Conservation (phyloP, 1,140 invertebrate genomes). For the Radopholus similis region DNA sequence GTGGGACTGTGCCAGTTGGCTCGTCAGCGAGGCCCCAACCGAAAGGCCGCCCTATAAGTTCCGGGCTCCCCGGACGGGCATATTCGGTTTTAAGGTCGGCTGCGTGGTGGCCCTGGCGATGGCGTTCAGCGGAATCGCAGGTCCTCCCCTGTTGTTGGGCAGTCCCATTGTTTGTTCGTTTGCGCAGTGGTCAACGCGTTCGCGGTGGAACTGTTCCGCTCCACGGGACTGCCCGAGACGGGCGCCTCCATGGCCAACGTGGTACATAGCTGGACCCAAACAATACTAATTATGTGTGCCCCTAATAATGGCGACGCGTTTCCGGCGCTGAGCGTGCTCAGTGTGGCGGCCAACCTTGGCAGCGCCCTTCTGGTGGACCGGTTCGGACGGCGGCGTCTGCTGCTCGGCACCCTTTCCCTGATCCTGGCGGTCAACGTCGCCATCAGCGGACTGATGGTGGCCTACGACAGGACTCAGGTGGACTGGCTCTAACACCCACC, state of each 20-base stretch:
- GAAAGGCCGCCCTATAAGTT: slow-evolving; percentile 4
- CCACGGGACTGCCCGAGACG: slow-evolving; percentile 36
- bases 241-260: slow-evolving; percentile 51
- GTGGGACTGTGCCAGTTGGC: background rate
- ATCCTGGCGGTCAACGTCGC: slow-evolving; percentile 47
- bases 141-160: too few relatives aligned
- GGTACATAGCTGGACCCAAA: too few relatives aligned
- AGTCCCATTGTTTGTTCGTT: background rate
- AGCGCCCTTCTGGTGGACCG: slow-evolving; percentile 45
- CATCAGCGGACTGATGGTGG: slow-evolving; percentile 47
- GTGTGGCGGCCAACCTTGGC: slow-evolving; percentile 34
- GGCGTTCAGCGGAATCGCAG: slow-evolving; percentile 56
- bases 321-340: background rate
- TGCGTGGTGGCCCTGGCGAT: slow-evolving; percentile 47
- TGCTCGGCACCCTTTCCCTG: slow-evolving; percentile 37
- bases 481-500: background rate
- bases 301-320: too few relatives aligned
- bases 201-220: slow-evolving; percentile 52
- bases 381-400: slow-evolving; percentile 50
- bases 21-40: background rate
- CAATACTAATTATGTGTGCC: too few relatives aligned
- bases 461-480: slow-evolving; percentile 43
- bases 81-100: slow-evolving; percentile 24
- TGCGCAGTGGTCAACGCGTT: slow-evolving; percentile 51
- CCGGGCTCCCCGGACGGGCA: background rate